These are phyloP conservation scores for Muscicapa striata DNA, from an alignment of 2,797 vertebrate species.

Conservation along the genomic window DNA sequence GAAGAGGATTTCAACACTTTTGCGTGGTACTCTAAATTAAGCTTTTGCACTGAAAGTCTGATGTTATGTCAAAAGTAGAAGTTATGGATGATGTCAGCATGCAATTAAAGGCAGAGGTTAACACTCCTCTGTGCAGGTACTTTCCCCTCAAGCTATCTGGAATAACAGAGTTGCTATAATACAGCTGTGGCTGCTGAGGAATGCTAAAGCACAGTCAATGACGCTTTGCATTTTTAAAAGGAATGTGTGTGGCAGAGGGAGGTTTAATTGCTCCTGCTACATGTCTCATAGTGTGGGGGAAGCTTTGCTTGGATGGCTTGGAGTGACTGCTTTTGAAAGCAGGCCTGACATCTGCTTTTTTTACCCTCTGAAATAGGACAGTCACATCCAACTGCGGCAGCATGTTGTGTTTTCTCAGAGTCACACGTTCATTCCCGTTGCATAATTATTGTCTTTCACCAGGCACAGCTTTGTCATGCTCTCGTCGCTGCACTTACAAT, in stretches of 20 bases:
- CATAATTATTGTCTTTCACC: constrained; percentile 51
- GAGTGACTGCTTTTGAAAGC: neutral
- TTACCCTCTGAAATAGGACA: constrained; percentile 5
- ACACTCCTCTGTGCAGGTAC: constrained; percentile 16
- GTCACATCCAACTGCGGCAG: neutral
- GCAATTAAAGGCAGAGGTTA: constrained; percentile 9
- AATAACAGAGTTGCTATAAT: constrained; percentile 36
- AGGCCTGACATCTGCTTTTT: constrained; percentile 47
- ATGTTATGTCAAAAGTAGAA: constrained; percentile 27
- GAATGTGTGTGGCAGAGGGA: constrained; percentile 15
- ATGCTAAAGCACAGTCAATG: neutral
- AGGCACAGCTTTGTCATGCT: neutral
- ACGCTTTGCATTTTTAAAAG: constrained; percentile 45
- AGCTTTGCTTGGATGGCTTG: neutral
- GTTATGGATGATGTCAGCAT: neutral
- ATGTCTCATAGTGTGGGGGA: constrained; percentile 10
- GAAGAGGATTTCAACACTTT: neutral
- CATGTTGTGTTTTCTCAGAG: constrained; percentile 46
- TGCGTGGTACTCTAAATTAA: neutral
- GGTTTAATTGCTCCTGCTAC: constrained; percentile 57
- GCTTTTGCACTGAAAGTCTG: neutral
- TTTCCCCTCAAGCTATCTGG: constrained; percentile 8
- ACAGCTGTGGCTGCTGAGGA: constrained; percentile 31
- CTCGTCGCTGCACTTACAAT: neutral
- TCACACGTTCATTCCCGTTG: constrained; percentile 16